Percentiles rank a stretch among this genome's conserved stretches.
These are phyloP conservation scores for Amphiprion percula DNA, from an alignment of 2,113 vertebrate genomes.

Conservation along the genomic window DNA sequence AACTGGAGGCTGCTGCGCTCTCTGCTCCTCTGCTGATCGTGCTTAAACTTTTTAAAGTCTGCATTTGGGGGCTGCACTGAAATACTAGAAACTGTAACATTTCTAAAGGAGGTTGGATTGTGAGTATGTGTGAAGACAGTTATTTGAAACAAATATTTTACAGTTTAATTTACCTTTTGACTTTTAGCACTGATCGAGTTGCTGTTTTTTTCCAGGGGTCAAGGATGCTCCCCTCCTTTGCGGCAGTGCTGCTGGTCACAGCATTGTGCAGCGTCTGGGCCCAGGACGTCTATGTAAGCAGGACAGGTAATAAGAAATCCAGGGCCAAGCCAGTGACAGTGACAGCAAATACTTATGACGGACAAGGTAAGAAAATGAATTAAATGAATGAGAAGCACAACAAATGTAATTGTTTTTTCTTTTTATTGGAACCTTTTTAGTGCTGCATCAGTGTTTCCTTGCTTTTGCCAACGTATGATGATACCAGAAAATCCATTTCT, in stretches of 20 bases:
- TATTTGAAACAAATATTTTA: neutral
- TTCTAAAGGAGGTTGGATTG: conserved; percentile 37
- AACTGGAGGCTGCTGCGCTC: conserved; percentile 27
- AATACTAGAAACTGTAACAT: conserved; percentile 6
- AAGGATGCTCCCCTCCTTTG: conserved; percentile 80
- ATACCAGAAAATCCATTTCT: neutral
- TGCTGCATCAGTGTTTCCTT: neutral
- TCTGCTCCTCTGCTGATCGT: conserved; percentile 19
- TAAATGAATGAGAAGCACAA: neutral
- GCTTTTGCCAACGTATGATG: neutral
- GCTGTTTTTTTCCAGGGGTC: conserved; percentile 44
- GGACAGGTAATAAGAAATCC: conserved; percentile 75
- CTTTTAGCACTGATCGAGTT: conserved; percentile 4
- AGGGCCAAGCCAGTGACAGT: conserved; percentile 74
- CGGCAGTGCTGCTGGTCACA: conserved; percentile 82
- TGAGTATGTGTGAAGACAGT: conserved; percentile 13
- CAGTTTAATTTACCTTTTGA: neutral
- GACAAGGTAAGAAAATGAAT: conserved; percentile 74
- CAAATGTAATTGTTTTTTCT: neutral
- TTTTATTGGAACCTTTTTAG: neutral
- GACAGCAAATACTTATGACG: conserved; percentile 78
- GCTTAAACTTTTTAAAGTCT: conserved; percentile 1
- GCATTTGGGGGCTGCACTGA: conserved; percentile 10
- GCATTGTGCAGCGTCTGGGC: conserved; percentile 79
- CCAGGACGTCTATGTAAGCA: conserved; percentile 84